These are phyloP conservation scores for Riparia riparia DNA, from an alignment of 2,113 vertebrate species.

Conservation along the genomic window DNA sequence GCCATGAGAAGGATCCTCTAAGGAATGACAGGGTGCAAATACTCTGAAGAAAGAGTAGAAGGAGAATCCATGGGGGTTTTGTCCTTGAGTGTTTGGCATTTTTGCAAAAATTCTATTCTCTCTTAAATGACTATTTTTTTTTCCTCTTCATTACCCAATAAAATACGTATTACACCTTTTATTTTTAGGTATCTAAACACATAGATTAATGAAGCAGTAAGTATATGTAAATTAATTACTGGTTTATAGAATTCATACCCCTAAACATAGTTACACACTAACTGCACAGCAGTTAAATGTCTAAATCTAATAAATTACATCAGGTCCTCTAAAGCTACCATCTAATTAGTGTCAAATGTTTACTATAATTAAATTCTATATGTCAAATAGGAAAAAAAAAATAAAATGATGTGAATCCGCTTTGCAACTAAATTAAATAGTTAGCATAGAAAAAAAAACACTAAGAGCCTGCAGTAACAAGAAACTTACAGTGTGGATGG, in stretches of 20 bases:
- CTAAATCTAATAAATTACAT: conserved; percentile 24
- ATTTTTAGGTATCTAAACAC: background rate
- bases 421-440: background rate
- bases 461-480: fast-evolving
- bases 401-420: background rate
- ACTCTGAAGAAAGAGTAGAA: background rate
- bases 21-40: background rate
- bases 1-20: background rate
- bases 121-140: background rate
- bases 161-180: background rate
- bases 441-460: background rate
- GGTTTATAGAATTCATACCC: background rate
- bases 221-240: background rate
- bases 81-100: background rate
- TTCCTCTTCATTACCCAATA: background rate
- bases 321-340: background rate
- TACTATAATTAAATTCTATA: conserved; percentile 25
- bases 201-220: background rate
- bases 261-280: background rate
- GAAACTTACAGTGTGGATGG: background rate
- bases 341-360: conserved; percentile 28
- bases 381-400: background rate
- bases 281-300: background rate
- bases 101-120: background rate
- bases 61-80: fast-evolving